Base-by-base conservation (phyloP, 2,113 vertebrate genomes). In the Siniperca chuatsi region DNA sequence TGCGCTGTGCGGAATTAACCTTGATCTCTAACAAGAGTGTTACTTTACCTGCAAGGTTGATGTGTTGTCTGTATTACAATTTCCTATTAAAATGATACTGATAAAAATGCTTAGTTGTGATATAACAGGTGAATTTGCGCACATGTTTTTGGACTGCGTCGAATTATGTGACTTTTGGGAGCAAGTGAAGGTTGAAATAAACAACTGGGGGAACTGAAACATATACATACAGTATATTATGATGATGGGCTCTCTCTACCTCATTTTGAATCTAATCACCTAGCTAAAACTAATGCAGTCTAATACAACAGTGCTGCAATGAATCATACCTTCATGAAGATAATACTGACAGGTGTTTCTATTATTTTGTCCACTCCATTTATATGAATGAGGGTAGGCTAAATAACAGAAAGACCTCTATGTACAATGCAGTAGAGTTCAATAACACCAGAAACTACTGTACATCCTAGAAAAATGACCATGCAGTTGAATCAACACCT, bases 11-110 rank as follows among this genome's bases (percentile, higher is more conserved):
- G 46, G 40, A 52, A 44, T 18, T 25, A 48, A 81, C 77, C 52
- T 33, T 79, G 78, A 73, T 78, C 83, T 48, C 50, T 64, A 6
- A 69, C 61, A 55, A 4, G 1, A 37, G 46, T 61, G 40, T 52
- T 20, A 15, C n/a, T 81, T 46, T 40, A 8, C 35, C 52, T 62
- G 40, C 50, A 58, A 25, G 20, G 37, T 35, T 52, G 25, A 50
- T 60, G 67, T 48, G 6, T 65, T 66, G 20, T 37, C 21, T 52
- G 54, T 37, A 15, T 35, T 21, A 29, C 25, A 25, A 67, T 21
- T 44, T 62, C 18, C 10, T 3, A 0, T 66, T 55, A 8, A 65
- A 25, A 55, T 20, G 1, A 52, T 35, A 58, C 11, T 8, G 7
- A 64, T 62, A 42, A 8, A 55, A 37, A 71, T 15, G 13, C 46